Evolutionary conservation across 2,113 vertebrate species (phyloP), one percentile per base, ranked within the genome.

Genomic region (Bufo gargarizans): DNA sequence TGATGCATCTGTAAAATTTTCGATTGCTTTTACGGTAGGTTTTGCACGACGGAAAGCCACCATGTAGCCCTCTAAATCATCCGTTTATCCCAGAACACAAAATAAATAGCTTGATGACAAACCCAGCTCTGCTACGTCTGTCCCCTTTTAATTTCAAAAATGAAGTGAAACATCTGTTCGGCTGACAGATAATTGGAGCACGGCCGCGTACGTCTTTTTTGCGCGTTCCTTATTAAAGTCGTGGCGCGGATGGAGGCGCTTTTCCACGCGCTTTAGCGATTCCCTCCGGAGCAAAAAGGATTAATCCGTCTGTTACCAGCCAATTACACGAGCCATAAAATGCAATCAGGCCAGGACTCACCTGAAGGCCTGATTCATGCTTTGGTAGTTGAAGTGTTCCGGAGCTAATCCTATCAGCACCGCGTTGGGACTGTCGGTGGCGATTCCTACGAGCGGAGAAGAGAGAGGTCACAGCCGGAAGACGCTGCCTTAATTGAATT

Each of bases 351-450:
- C 19, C 19, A 4, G 20, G 20, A 87, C 92, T 95, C 92, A 97
- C 97, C 94, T 94, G 91, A 99, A 99, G 0, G 97, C 98, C 90
- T 91, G 93, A 93, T 98, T 99, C 92, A 99, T 95, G 89, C 92
- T 96, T 90, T 97, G 93, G 55, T 99, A 99, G 95, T 97, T 96
- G 90, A 99, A 99, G 89, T 96, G 96, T 76, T 97, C 95, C 5
- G 98, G 97, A 89, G 98, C 96, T 90, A 99, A 93, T 88, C 98
- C 98, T 7, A 99, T 84, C 79, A 99, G 96, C 43, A 99, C 97
- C 1, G 98, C 97, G 4, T 98, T 98, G 47, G 98, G 98, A 53
- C 97, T 93, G 0, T 91, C 93, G 0, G 95, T 98, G 89, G 96
- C 93, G 33, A 99, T 93, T 86, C 97, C 98, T 99, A 90, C 7